These are phyloP conservation scores for Trypoxylon attenuatum DNA, from an alignment of 2,888 invertebrate genomes.

Conservation along the genomic window DNA sequence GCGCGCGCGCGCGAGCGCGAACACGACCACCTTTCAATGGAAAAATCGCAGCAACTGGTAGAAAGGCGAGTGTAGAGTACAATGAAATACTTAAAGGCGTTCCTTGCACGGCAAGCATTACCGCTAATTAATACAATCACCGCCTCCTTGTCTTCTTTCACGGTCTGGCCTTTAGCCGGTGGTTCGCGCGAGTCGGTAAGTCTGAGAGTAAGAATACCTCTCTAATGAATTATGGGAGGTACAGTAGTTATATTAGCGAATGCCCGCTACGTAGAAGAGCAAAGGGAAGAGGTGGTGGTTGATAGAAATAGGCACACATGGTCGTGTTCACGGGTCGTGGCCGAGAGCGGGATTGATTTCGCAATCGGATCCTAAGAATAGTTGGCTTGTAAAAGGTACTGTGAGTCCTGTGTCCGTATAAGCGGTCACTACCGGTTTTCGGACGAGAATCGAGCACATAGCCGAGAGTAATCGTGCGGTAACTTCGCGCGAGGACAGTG, in stretches of 20 bases:
- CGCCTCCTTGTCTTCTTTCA: slow-evolving; percentile 7
- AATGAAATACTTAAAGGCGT: slow-evolving; percentile 17
- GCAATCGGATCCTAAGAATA: slow-evolving; percentile 59
- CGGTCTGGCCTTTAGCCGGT: slow-evolving; percentile 4
- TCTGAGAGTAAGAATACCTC: slow-evolving; percentile 41
- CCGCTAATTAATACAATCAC: slow-evolving; percentile 39
- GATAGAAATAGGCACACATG: slow-evolving; percentile 36
- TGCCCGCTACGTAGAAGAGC: slow-evolving; percentile 41
- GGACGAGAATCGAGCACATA: slow-evolving; percentile 53
- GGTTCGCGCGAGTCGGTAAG: slow-evolving; percentile 27
- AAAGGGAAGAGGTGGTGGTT: slow-evolving; percentile 35
- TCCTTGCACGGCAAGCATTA: slow-evolving; percentile 11
- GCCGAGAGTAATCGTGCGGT: slow-evolving; percentile 44
- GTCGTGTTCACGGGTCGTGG: slow-evolving; percentile 44
- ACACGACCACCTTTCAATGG: neutral
- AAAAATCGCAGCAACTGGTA: neutral
- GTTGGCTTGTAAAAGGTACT: slow-evolving; percentile 47
- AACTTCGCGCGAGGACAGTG: slow-evolving; percentile 43
- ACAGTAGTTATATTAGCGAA: slow-evolving; percentile 49
- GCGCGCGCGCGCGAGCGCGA: neutral
- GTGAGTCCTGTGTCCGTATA: neutral
- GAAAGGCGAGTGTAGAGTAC: slow-evolving; percentile 14
- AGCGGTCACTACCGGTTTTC: slow-evolving; percentile 52
- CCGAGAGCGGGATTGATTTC: slow-evolving; percentile 59
- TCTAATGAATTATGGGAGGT: slow-evolving; percentile 57